Percentiles rank a stretch among this genome's conserved stretches.
Evolutionary conservation across 2,888 invertebrate species (phyloP).

Genomic region (Conops quadrifasciatus): DNA sequence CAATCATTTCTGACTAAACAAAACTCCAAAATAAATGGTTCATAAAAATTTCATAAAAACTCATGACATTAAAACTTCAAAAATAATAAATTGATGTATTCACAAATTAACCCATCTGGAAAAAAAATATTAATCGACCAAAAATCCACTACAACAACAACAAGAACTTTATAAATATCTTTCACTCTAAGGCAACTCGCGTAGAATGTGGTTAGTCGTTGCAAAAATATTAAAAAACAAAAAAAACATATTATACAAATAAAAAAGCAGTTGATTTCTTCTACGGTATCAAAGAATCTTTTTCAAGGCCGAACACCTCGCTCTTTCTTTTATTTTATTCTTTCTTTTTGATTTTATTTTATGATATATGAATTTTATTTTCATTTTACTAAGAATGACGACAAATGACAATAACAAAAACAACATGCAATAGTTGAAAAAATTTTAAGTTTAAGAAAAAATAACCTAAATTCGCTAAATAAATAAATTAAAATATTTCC

Average conservation of each 20-base stretch:
- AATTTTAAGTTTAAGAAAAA: constrained; percentile 44
- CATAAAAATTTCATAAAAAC: background rate
- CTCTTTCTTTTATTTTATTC: background rate
- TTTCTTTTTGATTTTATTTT: too few relatives aligned
- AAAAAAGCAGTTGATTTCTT: constrained; percentile 47
- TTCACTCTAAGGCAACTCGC: background rate
- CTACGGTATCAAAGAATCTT: constrained; percentile 59
- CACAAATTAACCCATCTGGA: background rate
- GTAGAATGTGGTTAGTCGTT: background rate
- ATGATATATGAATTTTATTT: too few relatives aligned
- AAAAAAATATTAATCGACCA: background rate
- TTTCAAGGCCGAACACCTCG: constrained; percentile 1
- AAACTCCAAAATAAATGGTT: background rate
- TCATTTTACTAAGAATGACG: background rate
- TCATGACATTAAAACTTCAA: background rate
- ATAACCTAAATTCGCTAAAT: background rate
- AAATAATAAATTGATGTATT: background rate
- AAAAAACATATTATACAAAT: background rate
- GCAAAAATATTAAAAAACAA: background rate
- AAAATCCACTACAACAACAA: background rate
- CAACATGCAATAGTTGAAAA: constrained; percentile 56
- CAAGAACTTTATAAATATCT: background rate
- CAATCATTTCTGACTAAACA: background rate
- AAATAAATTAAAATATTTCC: constrained; percentile 28
- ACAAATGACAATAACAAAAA: constrained; percentile 22